Percentiles rank a stretch among this genome's conserved stretches.
phyloP scores from a whole-genome alignment of 2,797 vertebrate species.

The Oryzias dopingdopingensis region DNA sequence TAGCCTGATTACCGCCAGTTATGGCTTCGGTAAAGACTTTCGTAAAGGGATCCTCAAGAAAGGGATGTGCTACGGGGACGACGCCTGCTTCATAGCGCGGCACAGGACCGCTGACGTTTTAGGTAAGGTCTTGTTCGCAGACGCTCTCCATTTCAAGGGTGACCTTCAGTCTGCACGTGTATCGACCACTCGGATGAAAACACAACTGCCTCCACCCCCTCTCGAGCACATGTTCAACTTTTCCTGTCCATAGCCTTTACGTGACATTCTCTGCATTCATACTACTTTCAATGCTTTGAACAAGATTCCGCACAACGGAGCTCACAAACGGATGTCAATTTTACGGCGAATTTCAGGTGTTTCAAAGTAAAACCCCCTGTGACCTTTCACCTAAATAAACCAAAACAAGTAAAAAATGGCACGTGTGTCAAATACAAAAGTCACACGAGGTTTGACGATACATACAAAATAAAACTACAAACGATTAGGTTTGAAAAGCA shows the following conservation, averaged over 20 bases:
- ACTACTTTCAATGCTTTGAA: neutral
- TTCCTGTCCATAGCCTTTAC: accelerated
- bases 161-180: constrained; percentile 72
- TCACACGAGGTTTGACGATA: accelerated
- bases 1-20: constrained; percentile 93
- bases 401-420: neutral
- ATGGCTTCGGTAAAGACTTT: constrained; percentile 97
- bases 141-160: constrained; percentile 9
- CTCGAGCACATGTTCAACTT: neutral
- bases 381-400: constrained; percentile 78
- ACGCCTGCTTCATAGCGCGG: constrained; percentile 93
- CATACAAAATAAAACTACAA: neutral
- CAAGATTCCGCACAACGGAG: neutral
- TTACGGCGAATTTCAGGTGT: neutral
- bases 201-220: constrained; percentile 41
- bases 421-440: neutral
- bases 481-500: accelerated
- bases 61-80: constrained; percentile 96
- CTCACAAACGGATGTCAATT: neutral
- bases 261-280: neutral
- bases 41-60: constrained; percentile 98
- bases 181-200: constrained; percentile 53
- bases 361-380: constrained; percentile 12
- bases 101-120: constrained; percentile 89
- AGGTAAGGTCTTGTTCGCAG: constrained; percentile 74